Conservation (phyloP, 2,797 vertebrate genomes). For the Danionella dracula region DNA sequence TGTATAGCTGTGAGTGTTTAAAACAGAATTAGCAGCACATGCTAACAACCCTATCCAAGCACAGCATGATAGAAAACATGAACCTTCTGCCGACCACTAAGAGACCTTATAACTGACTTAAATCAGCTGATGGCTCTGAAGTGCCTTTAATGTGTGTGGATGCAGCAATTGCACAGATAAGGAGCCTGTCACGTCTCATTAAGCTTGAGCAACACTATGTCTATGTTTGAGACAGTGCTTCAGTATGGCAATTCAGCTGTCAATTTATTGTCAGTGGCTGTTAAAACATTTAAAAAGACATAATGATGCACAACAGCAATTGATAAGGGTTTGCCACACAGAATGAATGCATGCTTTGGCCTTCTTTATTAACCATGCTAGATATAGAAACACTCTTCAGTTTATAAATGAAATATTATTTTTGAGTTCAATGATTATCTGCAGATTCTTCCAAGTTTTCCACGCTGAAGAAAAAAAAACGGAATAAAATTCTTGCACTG, state of each 20-base stretch:
- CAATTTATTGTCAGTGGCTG: constrained; percentile 18
- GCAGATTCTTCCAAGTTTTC: no score
- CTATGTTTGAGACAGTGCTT: neutral
- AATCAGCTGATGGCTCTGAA: neutral
- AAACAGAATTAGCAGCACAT: neutral
- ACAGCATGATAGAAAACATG: neutral
- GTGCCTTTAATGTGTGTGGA: neutral
- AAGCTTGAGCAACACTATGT: constrained; percentile 3
- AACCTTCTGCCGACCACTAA: neutral
- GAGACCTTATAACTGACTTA: neutral
- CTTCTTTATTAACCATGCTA: no score
- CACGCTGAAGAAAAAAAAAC: no score
- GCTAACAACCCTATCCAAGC: neutral
- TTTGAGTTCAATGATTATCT: no score
- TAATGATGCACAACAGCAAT: constrained; percentile 13
- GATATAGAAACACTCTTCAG: no score
- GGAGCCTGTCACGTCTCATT: constrained; percentile 17
- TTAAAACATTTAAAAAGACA: neutral
- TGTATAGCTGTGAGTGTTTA: no score
- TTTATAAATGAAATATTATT: no score
- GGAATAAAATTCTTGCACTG: no score
- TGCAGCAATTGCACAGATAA: neutral
- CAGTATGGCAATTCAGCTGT: neutral
- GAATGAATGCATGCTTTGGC: neutral
- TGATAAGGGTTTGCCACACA: constrained; percentile 1